phyloP scores from a whole-genome alignment of 2,113 vertebrate genomes.

The Pungitius pungitius region DNA sequence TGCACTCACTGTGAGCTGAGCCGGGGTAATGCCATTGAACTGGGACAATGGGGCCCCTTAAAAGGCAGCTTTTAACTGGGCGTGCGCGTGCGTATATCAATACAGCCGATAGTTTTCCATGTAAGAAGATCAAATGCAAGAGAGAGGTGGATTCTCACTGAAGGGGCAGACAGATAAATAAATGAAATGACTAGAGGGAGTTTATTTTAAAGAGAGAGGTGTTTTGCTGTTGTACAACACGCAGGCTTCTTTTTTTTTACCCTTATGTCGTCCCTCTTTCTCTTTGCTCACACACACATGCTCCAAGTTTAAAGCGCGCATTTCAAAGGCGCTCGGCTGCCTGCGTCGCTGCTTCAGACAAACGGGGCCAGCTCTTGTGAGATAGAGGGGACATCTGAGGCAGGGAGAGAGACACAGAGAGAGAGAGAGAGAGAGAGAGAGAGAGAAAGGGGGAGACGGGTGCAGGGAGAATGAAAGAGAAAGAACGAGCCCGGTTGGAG shows the following conservation, averaged over 20 bases:
- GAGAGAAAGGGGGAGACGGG: constrained; percentile 50
- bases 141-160: constrained; percentile 49
- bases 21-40: constrained; percentile 77
- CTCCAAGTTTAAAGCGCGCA: constrained; percentile 75
- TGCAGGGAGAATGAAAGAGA: constrained; percentile 68
- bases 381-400: constrained; percentile 75
- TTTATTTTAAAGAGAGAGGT: constrained; percentile 59
- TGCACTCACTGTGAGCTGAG: constrained; percentile 75
- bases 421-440: constrained; percentile 49
- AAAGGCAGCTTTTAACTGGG: constrained; percentile 78
- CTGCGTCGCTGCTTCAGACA: constrained; percentile 72
- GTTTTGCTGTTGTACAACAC: constrained; percentile 68
- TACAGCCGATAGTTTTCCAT: constrained; percentile 72
- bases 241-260: constrained; percentile 19
- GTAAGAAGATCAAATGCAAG: constrained; percentile 74
- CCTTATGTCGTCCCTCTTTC: constrained; percentile 32
- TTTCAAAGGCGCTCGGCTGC: constrained; percentile 70
- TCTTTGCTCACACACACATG: constrained; percentile 72
- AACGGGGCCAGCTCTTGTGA: constrained; percentile 71
- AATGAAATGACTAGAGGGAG: constrained; percentile 67
- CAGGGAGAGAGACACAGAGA: constrained; percentile 47
- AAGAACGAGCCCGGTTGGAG: constrained; percentile 58
- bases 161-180: constrained; percentile 65
- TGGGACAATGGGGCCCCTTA: constrained; percentile 73
- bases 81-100: constrained; percentile 70